Base-by-base conservation (phyloP, 2,797 vertebrate genomes). In the Adrianichthys oophorus region DNA sequence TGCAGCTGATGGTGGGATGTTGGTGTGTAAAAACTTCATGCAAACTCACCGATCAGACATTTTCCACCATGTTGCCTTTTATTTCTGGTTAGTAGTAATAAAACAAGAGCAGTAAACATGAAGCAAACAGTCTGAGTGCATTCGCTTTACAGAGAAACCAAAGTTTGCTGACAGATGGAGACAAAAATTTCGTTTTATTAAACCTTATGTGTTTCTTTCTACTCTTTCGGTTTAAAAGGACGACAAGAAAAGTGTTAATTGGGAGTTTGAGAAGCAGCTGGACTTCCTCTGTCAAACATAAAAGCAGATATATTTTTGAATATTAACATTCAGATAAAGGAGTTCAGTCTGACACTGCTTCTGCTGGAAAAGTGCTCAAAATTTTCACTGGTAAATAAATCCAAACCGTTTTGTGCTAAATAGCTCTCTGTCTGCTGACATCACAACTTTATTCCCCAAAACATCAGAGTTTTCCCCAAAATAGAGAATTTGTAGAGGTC, bases 181-280 rank as follows among this genome's bases (percentile, higher is more conserved):
- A 47, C 8, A 32, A 48, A 55, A 19, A 46, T 13, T 1, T 14
- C 13, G 14, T 18, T 2, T 19, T 19, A 21, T 15, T 17, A 17
- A 55, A 51, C 18, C 43, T 51, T 15, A 15, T 15, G 17, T 61
- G 37, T 56, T 62, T 59, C 59, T 52, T 65, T 42, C 47, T 8
- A 19, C 48, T 66, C 17, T 37, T 21, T 18, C 53, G 18, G 10
- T 50, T 54, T 46, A 41, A 72, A 44, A 51, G 42, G 16, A 45
- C 13, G 46, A 29, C 0, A 46, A 21, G 59, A 21, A 15, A 46
- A 41, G 45, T 47, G 14, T 23, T 54, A 47, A 67, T 23, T 52
- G 18, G 41, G 40, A 52, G 12, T 13, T 18, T 37, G 17, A n/a
- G 18, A 37, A 46, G 51, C 21, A 67, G 47, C 70, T 48, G 63